Conservation (phyloP, 2,113 vertebrate genomes). For the Peromyscus californicus region DNA sequence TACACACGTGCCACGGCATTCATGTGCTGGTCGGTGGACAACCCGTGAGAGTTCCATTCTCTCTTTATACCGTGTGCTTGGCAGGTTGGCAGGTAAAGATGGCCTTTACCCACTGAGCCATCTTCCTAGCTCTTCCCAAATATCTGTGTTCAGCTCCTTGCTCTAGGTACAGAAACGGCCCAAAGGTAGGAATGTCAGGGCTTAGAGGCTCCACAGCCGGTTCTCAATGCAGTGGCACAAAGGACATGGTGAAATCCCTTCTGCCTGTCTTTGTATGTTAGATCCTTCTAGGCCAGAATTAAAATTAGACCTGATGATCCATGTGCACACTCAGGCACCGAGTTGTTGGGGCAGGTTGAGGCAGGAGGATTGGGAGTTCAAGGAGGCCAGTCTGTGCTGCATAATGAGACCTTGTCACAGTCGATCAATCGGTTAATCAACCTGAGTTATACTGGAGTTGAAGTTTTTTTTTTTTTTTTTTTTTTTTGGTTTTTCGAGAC, state of each 20-base stretch:
- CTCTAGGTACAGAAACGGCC: not conserved
- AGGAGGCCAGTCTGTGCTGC: not conserved
- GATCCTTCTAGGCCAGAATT: not conserved
- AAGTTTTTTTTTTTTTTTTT: too few species aligned
- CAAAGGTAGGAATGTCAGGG: not conserved
- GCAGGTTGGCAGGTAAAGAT: too few species aligned
- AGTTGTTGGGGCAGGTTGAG: not conserved
- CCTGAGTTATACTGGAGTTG: not conserved
- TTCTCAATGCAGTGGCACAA: not conserved
- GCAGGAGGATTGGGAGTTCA: not conserved
- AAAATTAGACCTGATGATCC: not conserved
- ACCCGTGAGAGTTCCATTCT: not conserved
- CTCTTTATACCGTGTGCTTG: not conserved
- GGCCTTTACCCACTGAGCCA: not conserved
- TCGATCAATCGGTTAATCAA: not conserved
- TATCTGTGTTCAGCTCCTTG: not conserved
- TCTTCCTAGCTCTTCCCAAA: not conserved
- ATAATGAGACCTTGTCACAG: not conserved
- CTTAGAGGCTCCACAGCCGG: not conserved
- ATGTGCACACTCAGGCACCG: not conserved
- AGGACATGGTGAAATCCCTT: accelerated
- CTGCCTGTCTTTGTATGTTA: not conserved
- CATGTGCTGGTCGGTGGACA: not conserved
- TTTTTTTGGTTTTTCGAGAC: too few species aligned
- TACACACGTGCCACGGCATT: not conserved